Evolutionary conservation across 2,113 vertebrate species (phyloP).

Genomic region (Archilochus colubris): DNA sequence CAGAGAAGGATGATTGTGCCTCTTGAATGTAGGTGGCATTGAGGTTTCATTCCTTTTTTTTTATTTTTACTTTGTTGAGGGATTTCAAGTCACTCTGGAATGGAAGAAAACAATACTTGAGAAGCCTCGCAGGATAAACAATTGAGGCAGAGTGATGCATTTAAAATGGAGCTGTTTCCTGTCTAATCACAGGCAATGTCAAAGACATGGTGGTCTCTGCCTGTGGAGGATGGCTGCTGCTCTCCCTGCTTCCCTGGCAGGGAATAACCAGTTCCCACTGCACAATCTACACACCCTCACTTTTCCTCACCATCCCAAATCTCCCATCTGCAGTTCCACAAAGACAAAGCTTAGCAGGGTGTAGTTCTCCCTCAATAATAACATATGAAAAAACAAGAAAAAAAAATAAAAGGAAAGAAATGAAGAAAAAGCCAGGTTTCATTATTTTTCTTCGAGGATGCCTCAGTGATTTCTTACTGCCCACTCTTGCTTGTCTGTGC

Average conservation of each 20-base stretch:
- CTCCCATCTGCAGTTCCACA: neutral
- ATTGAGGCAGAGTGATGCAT: rapidly evolving
- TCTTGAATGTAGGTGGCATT: neutral
- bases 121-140: neutral
- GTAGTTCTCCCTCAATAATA: neutral
- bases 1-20: neutral
- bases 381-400: too few relatives aligned
- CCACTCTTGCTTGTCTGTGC: neutral
- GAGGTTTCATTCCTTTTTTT: neutral
- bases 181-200: neutral
- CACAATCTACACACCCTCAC: neutral
- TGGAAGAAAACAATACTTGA: neutral
- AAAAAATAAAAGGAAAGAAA: neutral
- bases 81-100: neutral
- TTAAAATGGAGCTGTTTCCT: neutral
- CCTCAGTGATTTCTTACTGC: neutral
- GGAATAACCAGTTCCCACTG: neutral
- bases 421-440: neutral
- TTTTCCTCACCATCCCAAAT: neutral
- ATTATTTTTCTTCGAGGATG: neutral
- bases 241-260: neutral
- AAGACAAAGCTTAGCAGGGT: neutral
- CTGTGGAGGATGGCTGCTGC: neutral
- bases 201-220: neutral
- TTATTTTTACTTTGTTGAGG: neutral